Conservation (phyloP, 2,888 invertebrate species). For the Teinopalpus imperialis region DNA sequence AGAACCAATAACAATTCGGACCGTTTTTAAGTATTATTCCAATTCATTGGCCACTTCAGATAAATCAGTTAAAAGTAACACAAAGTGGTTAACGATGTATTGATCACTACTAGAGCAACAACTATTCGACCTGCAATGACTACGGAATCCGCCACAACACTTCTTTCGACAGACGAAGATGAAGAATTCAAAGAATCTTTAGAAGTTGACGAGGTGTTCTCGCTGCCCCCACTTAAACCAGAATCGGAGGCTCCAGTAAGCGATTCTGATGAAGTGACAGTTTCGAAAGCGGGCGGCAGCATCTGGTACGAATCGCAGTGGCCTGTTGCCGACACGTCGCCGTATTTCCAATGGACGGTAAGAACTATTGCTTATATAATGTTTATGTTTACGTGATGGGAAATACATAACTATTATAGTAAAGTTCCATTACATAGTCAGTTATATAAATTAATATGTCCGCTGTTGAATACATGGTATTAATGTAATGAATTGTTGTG, state of each 20-base stretch:
- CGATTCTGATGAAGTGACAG: slow-evolving; percentile 69
- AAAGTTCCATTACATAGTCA: too few species aligned
- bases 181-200: slow-evolving; percentile 73
- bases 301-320: slow-evolving; percentile 84
- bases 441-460: too few species aligned
- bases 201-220: slow-evolving; percentile 73
- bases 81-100: slow-evolving; percentile 61
- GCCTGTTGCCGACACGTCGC: slow-evolving; percentile 85
- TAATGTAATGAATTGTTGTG: too few species aligned
- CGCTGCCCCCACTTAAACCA: slow-evolving; percentile 65
- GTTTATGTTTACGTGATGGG: not conserved
- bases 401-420: too few species aligned
- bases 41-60: slow-evolving; percentile 50
- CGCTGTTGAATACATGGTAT: too few species aligned
- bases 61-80: slow-evolving; percentile 49
- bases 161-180: slow-evolving; percentile 71
- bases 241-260: slow-evolving; percentile 49
- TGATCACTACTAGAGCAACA: slow-evolving; percentile 62
- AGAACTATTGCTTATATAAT: slow-evolving; percentile 38
- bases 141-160: slow-evolving; percentile 49
- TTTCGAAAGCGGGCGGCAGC: slow-evolving; percentile 62
- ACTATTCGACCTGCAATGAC: slow-evolving; percentile 45
- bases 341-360: slow-evolving; percentile 86
- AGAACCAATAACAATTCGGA: slow-evolving; percentile 57
- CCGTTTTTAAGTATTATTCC: slow-evolving; percentile 58